Conservation (phyloP, 2,113 vertebrate genomes). For the Podiceps cristatus region DNA sequence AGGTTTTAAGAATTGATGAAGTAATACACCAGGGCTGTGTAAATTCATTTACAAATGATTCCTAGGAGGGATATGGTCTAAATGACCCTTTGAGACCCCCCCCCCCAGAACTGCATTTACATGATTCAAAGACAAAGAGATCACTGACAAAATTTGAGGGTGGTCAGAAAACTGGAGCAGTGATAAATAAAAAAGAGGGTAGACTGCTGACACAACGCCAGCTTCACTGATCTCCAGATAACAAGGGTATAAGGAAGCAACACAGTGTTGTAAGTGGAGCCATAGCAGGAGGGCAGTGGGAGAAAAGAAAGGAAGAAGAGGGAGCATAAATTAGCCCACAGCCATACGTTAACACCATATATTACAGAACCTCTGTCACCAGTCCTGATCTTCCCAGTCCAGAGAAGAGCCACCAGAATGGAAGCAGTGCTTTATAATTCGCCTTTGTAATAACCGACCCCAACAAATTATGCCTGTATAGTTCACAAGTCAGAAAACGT, state of each 20-base stretch:
- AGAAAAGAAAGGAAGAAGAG: neutral
- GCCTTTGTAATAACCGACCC: neutral
- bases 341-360: neutral
- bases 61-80: neutral
- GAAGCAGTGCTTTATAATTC: neutral
- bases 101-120: neutral
- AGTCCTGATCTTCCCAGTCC: neutral
- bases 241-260: rapidly evolving
- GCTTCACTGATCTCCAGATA: neutral
- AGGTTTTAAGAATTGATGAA: neutral
- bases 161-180: neutral
- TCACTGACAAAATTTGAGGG: neutral
- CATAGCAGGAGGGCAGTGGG: neutral
- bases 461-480: neutral
- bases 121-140: neutral
- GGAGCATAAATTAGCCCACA: neutral
- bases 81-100: neutral
- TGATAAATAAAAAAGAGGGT: neutral
- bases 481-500: neutral
- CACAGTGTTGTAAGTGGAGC: neutral
- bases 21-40: neutral
- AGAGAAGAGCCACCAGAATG: neutral
- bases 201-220: neutral
- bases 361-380: neutral
- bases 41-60: neutral